These are phyloP conservation scores for Orthonychiurus folsomi DNA, from an alignment of 2,888 invertebrate genomes.

Conservation along the genomic window DNA sequence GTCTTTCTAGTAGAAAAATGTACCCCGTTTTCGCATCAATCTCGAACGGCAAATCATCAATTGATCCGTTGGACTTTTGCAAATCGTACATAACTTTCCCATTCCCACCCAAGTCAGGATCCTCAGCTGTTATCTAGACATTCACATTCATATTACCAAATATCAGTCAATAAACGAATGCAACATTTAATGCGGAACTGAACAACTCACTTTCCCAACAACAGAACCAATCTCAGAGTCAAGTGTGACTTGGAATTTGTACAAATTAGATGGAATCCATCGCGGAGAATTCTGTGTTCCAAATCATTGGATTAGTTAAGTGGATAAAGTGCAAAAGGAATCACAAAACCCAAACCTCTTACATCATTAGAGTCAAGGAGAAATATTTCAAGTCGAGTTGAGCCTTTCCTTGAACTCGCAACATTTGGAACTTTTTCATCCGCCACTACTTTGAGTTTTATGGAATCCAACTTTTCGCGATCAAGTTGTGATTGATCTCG, in stretches of 20 bases:
- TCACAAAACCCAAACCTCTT: conserved; percentile 42
- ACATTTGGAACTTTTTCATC: conserved; percentile 54
- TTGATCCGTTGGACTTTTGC: conserved; percentile 51
- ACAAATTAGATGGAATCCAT: conserved; percentile 73
- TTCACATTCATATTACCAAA: too few species aligned
- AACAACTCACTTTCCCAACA: conserved; percentile 54
- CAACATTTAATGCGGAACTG: neutral
- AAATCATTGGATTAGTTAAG: conserved; percentile 14
- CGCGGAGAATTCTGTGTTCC: conserved; percentile 52
- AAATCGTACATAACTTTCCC: conserved; percentile 67
- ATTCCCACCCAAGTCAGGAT: conserved; percentile 61
- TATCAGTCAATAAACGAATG: neutral
- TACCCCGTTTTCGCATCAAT: conserved; percentile 63
- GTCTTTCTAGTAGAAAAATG: conserved; percentile 57
- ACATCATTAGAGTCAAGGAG: conserved; percentile 85
- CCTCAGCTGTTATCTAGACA: conserved; percentile 60
- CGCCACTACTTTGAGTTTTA: conserved; percentile 68
- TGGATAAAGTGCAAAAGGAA: too few species aligned
- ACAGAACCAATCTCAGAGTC: conserved; percentile 60
- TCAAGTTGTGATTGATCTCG: conserved; percentile 64
- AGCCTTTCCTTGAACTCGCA: conserved; percentile 45
- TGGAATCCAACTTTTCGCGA: conserved; percentile 62
- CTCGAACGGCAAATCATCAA: conserved; percentile 55
- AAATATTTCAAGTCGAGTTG: conserved; percentile 63
- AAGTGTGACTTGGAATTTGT: conserved; percentile 63